Conservation (phyloP, 2,113 vertebrate genomes). For the Perca schrenkii region DNA sequence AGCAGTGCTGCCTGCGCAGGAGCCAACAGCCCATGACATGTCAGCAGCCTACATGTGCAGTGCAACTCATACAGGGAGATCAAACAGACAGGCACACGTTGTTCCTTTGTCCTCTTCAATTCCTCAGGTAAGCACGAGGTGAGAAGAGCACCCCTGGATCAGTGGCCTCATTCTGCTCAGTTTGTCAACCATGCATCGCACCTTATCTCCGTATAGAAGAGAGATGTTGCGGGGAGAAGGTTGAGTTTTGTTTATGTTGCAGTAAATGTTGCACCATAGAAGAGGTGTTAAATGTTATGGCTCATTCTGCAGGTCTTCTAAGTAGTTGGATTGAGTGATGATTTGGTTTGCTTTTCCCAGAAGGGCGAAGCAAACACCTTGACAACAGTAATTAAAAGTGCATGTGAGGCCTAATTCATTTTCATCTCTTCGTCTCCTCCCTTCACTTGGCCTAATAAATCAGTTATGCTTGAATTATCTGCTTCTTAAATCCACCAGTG, state of each 20-base stretch:
- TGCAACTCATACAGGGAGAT: conserved; percentile 47
- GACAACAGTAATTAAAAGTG: conserved; percentile 78
- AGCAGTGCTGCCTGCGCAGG: conserved; percentile 39
- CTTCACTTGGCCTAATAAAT: conserved; percentile 73
- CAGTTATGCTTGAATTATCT: conserved; percentile 74
- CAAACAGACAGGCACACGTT: conserved; percentile 69
- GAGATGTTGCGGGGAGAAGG: conserved; percentile 31
- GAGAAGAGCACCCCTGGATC: conserved; percentile 54
- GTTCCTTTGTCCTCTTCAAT: conserved; percentile 65
- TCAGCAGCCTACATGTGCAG: conserved; percentile 64
- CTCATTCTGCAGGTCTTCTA: conserved; percentile 49
- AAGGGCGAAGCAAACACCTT: conserved; percentile 80
- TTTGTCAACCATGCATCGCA: conserved; percentile 51
- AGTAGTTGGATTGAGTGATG: conserved; percentile 60
- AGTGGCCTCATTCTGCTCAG: conserved; percentile 67
- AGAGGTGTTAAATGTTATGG: conserved; percentile 55
- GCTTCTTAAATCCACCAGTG: conserved; percentile 60
- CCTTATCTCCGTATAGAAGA: conserved; percentile 33
- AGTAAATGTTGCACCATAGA: conserved; percentile 61
- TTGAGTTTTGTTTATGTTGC: conserved; percentile 65
- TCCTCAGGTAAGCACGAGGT: conserved; percentile 65
- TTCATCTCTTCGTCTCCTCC: conserved; percentile 68
- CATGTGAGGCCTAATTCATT: conserved; percentile 71
- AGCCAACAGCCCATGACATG: conserved; percentile 56
- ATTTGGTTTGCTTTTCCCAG: conserved; percentile 65